These are phyloP conservation scores for Pleuronectes platessa DNA, from an alignment of 2,113 vertebrate genomes.

Conservation along the genomic window DNA sequence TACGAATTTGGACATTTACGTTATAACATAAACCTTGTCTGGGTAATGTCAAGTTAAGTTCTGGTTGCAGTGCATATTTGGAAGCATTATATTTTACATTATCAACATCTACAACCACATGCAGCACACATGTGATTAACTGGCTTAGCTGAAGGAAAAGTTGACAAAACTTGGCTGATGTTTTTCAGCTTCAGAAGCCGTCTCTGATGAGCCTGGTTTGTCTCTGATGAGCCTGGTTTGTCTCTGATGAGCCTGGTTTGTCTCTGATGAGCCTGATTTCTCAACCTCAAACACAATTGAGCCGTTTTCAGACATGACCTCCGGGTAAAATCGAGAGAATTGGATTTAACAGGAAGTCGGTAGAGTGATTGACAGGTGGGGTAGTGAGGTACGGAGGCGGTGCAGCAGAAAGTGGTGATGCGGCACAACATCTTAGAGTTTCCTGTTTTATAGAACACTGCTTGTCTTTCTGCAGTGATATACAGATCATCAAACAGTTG, in stretches of 20 bases:
- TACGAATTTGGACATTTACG: neutral
- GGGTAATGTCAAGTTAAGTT: neutral
- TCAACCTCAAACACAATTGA: too few relatives aligned
- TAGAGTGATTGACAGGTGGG: constrained; percentile 20
- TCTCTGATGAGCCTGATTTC: neutral
- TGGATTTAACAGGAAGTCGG: constrained; percentile 33
- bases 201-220: too few relatives aligned
- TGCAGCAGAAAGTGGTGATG: constrained; percentile 3
- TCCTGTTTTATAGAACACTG: neutral
- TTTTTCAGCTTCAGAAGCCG: too few relatives aligned
- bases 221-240: too few relatives aligned
- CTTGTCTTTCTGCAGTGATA: neutral
- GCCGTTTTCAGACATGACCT: too few relatives aligned
- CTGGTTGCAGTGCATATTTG: neutral
- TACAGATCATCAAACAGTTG: constrained; percentile 16
- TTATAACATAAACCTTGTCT: neutral
- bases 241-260: too few relatives aligned
- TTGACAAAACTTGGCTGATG: neutral
- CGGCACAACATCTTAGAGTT: neutral
- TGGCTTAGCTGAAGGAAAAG: constrained; percentile 16
- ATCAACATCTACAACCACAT: constrained; percentile 1
- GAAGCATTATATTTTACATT: constrained; percentile 7
- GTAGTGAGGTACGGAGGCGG: neutral
- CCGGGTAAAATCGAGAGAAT: too few relatives aligned
- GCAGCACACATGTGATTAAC: constrained; percentile 19